phyloP scores from a whole-genome alignment of 1,140 invertebrate genomes.

The Pogonognathellus flavescens region DNA sequence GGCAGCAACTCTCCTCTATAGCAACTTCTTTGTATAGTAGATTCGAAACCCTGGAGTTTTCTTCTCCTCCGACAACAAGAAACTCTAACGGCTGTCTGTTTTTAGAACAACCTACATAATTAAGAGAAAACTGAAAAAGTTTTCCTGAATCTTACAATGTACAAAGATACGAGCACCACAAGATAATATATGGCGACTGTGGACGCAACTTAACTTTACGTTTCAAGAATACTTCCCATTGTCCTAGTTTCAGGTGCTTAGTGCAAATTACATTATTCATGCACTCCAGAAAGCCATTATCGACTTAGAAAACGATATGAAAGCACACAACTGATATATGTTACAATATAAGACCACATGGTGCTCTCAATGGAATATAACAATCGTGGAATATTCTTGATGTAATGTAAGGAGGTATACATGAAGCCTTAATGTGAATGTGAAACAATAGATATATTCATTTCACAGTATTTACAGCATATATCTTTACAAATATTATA shows the following conservation, averaged over 20 bases:
- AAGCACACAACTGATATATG: background rate
- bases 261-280: conserved; percentile 47
- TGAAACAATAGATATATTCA: too few relatives aligned
- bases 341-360: too few relatives aligned
- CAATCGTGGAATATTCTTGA: too few relatives aligned
- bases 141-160: background rate
- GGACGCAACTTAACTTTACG: background rate
- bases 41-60: too few relatives aligned
- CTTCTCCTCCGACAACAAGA: too few relatives aligned
- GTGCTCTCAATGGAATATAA: too few relatives aligned
- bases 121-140: conserved; percentile 5
- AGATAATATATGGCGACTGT: background rate
- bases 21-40: background rate
- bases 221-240: background rate
- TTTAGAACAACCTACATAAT: background rate
- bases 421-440: background rate
- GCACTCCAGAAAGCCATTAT: conserved; percentile 44
- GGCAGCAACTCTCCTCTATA: background rate
- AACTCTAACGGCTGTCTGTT: too few relatives aligned
- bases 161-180: background rate
- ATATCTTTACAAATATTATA: too few relatives aligned
- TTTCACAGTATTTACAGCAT: too few relatives aligned
- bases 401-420: background rate
- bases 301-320: conserved; percentile 18
- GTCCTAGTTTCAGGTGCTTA: conserved; percentile 37